Base-by-base conservation (phyloP, 2,797 vertebrate genomes). In the Pygocentrus nattereri region DNA sequence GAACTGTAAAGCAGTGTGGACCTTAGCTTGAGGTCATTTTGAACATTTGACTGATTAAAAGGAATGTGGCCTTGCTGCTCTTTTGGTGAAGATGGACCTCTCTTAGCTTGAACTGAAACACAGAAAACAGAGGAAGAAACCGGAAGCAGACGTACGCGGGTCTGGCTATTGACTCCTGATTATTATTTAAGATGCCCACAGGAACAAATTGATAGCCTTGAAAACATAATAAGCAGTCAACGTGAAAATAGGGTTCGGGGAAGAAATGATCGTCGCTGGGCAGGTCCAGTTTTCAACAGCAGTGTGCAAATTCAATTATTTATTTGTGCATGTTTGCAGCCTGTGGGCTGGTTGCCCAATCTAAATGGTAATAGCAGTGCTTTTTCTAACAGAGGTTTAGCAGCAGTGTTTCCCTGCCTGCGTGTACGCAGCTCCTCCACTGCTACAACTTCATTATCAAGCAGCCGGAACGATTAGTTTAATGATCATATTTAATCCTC, bases 351-450 rank as follows among this genome's bases (percentile, higher is more conserved):
- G 82, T 80, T 69, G 84, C 89, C 90, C 88, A 92, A 90, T 93
- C 90, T 92, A 93, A 93, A 93, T 92, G 88, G 88, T 90, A 91
- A 93, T 93, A 80, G 71, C 34, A 83, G 83, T 50, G 82, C 87
- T 88, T 91, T 89, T 91, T 88, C 90, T 88, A 86, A 54, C 61
- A 74, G n/a, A 61, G 72, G 80, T 84, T 59, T 72, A 84, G 87
- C 81, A 65, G 79, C 80, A 59, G 41, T 47, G 49, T 85, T 84
- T 41, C 84, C 87, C 78, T 77, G 70, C 80, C 76, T 76, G 58
- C 68, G 80, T 81, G 78, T 73, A 76, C 70, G 83, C 87, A 16
- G 56, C 70, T 82, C 81, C 83, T 85, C 56, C 71, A 76, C 74
- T 70, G 56, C 80, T 80, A 86, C 78, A 41, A 89, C 82, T 89